A percentile compares a stretch with the other conserved stretches of the same genome.
Evolutionary conservation across 2,888 invertebrate genomes (phyloP).

Genomic region (Cistogaster globosa): DNA sequence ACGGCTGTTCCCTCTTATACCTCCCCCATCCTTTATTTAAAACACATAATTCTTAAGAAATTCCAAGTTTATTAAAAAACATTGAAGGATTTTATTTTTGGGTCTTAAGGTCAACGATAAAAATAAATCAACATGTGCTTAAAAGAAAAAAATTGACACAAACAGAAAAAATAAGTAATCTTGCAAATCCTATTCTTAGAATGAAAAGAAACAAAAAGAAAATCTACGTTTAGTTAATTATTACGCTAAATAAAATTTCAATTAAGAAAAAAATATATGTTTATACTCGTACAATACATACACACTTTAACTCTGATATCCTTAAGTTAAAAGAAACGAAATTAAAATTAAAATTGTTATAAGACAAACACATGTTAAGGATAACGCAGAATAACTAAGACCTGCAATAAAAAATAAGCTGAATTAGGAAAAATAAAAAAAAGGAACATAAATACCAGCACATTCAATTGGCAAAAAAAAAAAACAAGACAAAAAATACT

Average conservation of each 20-base stretch:
- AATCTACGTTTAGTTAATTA: conserved; percentile 71
- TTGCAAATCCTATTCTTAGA: not conserved
- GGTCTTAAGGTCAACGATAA: conserved; percentile 71
- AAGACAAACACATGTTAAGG: conserved; percentile 67
- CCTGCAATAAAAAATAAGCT: conserved; percentile 52
- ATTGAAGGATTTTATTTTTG: conserved; percentile 64
- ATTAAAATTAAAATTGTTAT: conserved; percentile 15
- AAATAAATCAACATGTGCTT: conserved; percentile 73
- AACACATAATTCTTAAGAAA: conserved; percentile 47
- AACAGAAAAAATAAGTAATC: conserved; percentile 41
- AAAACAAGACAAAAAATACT: not conserved
- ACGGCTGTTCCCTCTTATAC: not conserved
- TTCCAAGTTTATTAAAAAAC: conserved; percentile 62
- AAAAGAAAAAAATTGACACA: conserved; percentile 68
- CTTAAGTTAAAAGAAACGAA: not conserved
- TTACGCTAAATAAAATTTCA: conserved; percentile 72
- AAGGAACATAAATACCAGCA: conserved; percentile 63
- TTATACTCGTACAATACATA: not conserved
- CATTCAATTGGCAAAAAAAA: conserved; percentile 48
- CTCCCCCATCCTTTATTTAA: not conserved
- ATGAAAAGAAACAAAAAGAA: conserved; percentile 1
- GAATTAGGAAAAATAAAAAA: conserved; percentile 19
- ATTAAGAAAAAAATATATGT: conserved; percentile 63
- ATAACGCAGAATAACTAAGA: conserved; percentile 67
- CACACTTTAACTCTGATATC: conserved; percentile 6